phyloP scores from a whole-genome alignment of 53 echinoderm and acorn worm species.

The Temnopleurus reevesii region DNA sequence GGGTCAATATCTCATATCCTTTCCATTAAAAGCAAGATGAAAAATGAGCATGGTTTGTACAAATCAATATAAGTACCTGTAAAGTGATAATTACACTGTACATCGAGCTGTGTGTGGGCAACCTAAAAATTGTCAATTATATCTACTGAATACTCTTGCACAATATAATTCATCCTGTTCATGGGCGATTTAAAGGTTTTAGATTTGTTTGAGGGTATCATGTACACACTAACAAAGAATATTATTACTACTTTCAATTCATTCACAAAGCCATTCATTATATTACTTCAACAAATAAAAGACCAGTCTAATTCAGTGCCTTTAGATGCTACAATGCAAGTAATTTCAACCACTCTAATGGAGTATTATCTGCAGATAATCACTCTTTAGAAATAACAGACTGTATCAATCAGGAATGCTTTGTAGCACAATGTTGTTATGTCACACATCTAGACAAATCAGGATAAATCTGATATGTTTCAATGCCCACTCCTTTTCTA shows the following conservation, averaged over 20 bases:
- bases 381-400: neutral
- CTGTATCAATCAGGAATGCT: neutral
- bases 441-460: neutral
- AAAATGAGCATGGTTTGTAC: too few relatives aligned
- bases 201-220: too few relatives aligned
- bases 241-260: neutral
- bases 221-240: neutral
- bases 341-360: neutral
- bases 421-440: neutral
- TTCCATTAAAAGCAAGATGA: too few relatives aligned
- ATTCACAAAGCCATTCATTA: neutral
- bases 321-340: neutral
- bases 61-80: too few relatives aligned
- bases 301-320: constrained; percentile 2
- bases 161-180: too few relatives aligned
- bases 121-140: too few relatives aligned
- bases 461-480: too few relatives aligned
- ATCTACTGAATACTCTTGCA: too few relatives aligned
- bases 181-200: too few relatives aligned
- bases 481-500: neutral
- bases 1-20: too few relatives aligned
- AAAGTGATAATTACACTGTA: too few relatives aligned
- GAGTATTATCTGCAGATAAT: neutral
- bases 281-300: neutral
- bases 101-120: too few relatives aligned